Percentiles rank a stretch among this genome's conserved stretches.
These are phyloP conservation scores for Ischnura elegans DNA, from an alignment of 2,888 invertebrate species.

Conservation along the genomic window DNA sequence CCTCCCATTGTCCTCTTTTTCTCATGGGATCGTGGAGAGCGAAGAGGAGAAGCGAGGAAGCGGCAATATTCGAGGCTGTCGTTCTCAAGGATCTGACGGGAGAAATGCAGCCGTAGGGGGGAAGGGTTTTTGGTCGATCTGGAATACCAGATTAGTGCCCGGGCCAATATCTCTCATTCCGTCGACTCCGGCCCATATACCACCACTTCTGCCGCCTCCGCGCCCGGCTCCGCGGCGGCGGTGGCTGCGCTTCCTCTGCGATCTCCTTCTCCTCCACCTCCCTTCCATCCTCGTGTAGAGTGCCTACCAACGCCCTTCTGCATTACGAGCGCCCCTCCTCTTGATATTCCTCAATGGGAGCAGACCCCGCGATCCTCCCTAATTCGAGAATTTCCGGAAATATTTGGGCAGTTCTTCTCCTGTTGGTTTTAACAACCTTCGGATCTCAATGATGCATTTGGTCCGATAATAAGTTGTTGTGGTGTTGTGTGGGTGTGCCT, in stretches of 20 bases:
- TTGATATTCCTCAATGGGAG: neutral
- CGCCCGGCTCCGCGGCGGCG: neutral
- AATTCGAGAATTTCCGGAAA: neutral
- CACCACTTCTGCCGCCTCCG: neutral
- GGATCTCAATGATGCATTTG: neutral
- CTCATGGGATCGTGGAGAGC: neutral
- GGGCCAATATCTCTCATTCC: constrained; percentile 64
- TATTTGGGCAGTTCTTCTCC: neutral
- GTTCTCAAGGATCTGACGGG: constrained; percentile 62
- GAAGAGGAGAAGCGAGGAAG: neutral
- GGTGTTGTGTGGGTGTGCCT: neutral
- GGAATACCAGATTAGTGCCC: constrained; percentile 64
- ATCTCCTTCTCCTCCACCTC: neutral
- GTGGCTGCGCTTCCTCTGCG: neutral
- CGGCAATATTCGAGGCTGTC: constrained; percentile 63
- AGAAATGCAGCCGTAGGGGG: neutral
- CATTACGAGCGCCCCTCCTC: neutral
- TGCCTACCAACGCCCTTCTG: neutral
- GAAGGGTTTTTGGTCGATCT: constrained; percentile 21
- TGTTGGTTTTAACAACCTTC: neutral
- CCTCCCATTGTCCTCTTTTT: neutral
- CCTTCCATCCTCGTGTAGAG: neutral
- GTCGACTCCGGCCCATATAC: constrained; percentile 43
- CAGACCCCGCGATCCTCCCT: neutral
- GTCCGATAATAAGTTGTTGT: neutral